Percentiles rank a stretch among this genome's conserved stretches.
These are phyloP conservation scores for Gobiocypris rarus DNA, from an alignment of 2,113 vertebrate genomes.

Conservation along the genomic window DNA sequence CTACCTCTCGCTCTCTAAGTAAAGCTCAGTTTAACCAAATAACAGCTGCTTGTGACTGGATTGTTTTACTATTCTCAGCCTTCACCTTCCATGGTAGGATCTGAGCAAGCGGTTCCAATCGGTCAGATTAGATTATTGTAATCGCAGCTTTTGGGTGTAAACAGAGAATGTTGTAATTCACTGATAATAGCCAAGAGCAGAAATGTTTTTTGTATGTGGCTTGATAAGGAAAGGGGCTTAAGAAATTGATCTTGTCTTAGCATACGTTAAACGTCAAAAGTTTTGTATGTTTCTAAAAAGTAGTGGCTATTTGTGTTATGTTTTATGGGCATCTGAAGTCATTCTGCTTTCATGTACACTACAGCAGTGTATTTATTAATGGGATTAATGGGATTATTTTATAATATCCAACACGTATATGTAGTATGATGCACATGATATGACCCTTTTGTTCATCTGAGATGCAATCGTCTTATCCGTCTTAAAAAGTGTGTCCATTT, in stretches of 20 bases:
- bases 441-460: not conserved
- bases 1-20: not conserved
- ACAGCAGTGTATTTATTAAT: not conserved
- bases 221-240: slow-evolving; percentile 37
- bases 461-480: not conserved
- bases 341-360: not conserved
- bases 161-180: slow-evolving; percentile 14
- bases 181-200: slow-evolving; percentile 17
- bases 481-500: not conserved
- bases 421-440: not conserved
- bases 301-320: not conserved
- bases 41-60: slow-evolving; percentile 1
- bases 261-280: not conserved
- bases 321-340: not conserved
- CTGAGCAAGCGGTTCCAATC: slow-evolving; percentile 23
- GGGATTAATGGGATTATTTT: not conserved
- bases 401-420: not conserved
- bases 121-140: slow-evolving; percentile 11
- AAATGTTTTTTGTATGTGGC: slow-evolving; percentile 34
- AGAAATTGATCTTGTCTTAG: slow-evolving; percentile 29
- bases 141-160: slow-evolving; percentile 22
- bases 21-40: not conserved
- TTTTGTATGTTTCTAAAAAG: not conserved
- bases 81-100: not conserved
- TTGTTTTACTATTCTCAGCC: slow-evolving; percentile 3